Evolutionary conservation across 2,888 invertebrate genomes (phyloP).

Genomic region (Pachydiplax longipennis): DNA sequence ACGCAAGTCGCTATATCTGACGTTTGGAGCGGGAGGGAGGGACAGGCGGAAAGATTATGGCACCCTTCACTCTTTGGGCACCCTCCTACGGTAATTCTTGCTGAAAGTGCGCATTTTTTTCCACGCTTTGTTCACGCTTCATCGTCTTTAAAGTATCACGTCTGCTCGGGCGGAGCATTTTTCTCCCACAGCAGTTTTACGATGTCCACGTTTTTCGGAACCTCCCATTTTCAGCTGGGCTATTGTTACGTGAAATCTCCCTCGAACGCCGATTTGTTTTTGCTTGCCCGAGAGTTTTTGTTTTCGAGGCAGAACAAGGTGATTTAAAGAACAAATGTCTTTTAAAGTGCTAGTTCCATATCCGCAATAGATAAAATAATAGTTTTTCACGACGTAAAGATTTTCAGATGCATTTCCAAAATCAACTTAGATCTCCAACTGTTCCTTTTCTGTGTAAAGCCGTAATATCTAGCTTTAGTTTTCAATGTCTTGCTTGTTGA

Average conservation of each 20-base stretch:
- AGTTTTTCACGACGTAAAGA: too few species aligned
- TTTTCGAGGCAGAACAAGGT: neutral
- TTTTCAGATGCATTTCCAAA: too few species aligned
- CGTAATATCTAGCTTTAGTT: too few species aligned
- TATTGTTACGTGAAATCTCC: neutral
- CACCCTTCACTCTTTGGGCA: neutral
- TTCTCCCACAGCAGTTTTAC: neutral
- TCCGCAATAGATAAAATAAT: too few species aligned
- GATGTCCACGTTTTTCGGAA: neutral
- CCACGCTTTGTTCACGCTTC: neutral
- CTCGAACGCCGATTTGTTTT: neutral
- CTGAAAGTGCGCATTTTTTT: neutral
- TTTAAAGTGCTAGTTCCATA: neutral
- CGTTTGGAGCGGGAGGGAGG: neutral
- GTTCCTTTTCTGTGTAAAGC: too few species aligned
- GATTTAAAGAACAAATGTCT: neutral
- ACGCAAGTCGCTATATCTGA: neutral
- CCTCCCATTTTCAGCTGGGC: neutral
- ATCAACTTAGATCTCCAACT: too few species aligned
- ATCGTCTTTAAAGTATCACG: neutral
- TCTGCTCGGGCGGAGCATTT: neutral
- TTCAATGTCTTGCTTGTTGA: too few species aligned
- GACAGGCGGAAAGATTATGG: neutral
- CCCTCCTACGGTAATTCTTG: neutral
- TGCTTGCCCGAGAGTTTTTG: neutral